Base-by-base conservation (phyloP, 2,888 invertebrate species). In the Drosophila gaucha region DNA sequence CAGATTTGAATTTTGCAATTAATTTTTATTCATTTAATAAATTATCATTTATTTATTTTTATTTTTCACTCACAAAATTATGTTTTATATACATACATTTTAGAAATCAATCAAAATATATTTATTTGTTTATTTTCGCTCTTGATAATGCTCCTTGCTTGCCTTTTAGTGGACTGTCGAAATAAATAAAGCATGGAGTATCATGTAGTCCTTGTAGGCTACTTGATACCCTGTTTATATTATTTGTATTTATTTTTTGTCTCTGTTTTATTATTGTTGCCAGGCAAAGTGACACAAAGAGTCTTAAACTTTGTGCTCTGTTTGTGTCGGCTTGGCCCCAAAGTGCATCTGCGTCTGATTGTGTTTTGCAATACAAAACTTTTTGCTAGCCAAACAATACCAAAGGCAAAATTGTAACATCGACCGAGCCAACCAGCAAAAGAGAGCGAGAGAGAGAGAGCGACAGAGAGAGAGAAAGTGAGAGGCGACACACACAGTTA, bases 291-390 rank as follows among this genome's bases (percentile, higher is more conserved):
- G 79, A 79, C 77, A 82, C 82, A 74, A 78, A 76, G 67, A 70
- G 74, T 69, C 82, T 73, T 68, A 72, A 77, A 78, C 73, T 83
- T 74, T 82, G 72, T 44, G 47, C 63, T 63, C 78, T 71, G 63
- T 58, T 68, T 71, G 66, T 58, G 60, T 71, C 58, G 59, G 56
- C 57, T 47, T 55, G 56, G 64, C 74, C 56, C 69, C 73, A 69
- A 68, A 78, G 74, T 82, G 78, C 85, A 82, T 74, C 85, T 84
- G 85, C 41, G 67, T 70, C 78, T 85, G 80, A 84, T 84, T 82
- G 85, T 82, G 66, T 75, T 80, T 80, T 80, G 76, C 69, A 82
- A 68, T 70, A 82, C 66, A 64, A 76, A 84, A 82, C 82, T 84
- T 80, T 80, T 70, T 56, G 66, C 71, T 60, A 66, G 66, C 62